Base-by-base conservation (phyloP, 2,113 vertebrate genomes). In the Anser brachyrhynchus region DNA sequence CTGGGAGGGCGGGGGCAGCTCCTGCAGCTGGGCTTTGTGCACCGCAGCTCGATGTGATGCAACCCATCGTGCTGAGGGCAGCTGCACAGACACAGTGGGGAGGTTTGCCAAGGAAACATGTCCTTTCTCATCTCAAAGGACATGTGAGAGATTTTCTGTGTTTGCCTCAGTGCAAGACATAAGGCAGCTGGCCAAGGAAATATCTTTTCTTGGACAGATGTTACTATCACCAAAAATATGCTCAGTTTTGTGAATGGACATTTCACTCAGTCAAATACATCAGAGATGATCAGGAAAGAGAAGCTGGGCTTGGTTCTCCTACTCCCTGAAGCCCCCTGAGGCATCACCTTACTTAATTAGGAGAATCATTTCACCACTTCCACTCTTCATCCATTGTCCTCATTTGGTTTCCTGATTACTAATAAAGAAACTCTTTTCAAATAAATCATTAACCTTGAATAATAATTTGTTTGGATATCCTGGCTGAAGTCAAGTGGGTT, bases 401-500 rank as follows among this genome's bases (percentile, higher is more conserved):
- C 43, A 2, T 26, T 65, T 78, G n/a, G 22, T 31, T n/a, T 82
- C 41, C 7, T 59, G 28, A 5, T 25, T 16, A 18, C 4, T 85
- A 65, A 57, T 39, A 54, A 67, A 72, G 46, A 67, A 62, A 77
- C 4, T 13, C 3, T 54, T 62, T 77, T 49, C 41, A 69, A 76
- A 64, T 7, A 62, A 33, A 12, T 31, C 37, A 73, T 82, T 70
- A 74, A 23, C 12, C 2, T 55, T 74, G 20, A 49, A 29, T 19
- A 55, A 51, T 23, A 44, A n/a, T 41, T 44, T 15, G 29, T 11
- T 71, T 1, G 0, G 20, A 28, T 61, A 26, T 46, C 13, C 23
- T 41, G 23, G n/a, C 51, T 33, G 13, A 41, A 70, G 72, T 4
- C 0, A 1, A 52, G 46, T 2, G 0, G 17, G 25, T 37, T 46